Evolutionary conservation across 92 coral and sea anemone species (phyloP).

Genomic region (Palythoa grandiflora): DNA sequence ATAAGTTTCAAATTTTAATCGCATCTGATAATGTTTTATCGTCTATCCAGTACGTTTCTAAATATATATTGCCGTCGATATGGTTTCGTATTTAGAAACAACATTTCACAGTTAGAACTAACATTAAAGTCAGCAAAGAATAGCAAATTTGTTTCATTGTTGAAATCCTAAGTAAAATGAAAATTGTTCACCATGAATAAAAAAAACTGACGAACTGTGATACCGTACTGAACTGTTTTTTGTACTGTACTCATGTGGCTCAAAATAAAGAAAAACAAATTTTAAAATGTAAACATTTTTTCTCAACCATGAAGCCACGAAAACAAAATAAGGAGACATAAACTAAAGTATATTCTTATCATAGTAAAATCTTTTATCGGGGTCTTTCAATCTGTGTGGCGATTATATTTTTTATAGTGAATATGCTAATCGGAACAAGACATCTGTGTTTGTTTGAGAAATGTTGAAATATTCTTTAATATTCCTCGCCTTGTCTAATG

Average conservation of each 20-base stretch:
- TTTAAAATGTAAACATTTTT: not conserved
- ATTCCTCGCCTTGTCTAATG: conserved; percentile 24
- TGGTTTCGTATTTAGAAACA: not conserved
- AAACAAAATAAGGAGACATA: not conserved
- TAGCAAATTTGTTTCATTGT: no score
- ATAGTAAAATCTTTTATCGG: not conserved
- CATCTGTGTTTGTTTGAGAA: conserved; percentile 49
- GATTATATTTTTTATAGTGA: conserved; percentile 32
- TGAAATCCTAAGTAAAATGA: no score
- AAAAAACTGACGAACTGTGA: no score
- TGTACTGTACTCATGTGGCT: not conserved
- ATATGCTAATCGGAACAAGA: conserved; percentile 39
- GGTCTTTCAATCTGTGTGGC: conserved; percentile 8
- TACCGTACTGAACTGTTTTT: no score
- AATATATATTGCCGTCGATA: no score
- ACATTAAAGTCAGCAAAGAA: not conserved
- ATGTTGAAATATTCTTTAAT: conserved; percentile 42
- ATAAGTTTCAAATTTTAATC: no score
- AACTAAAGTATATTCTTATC: not conserved
- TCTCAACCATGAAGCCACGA: not conserved
- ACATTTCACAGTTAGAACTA: not conserved
- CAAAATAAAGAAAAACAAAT: not conserved
- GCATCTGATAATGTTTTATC: no score
- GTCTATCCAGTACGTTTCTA: no score
- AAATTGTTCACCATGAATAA: no score